phyloP scores from a whole-genome alignment of 2,797 vertebrate genomes.

The Ispidina lecontei region DNA sequence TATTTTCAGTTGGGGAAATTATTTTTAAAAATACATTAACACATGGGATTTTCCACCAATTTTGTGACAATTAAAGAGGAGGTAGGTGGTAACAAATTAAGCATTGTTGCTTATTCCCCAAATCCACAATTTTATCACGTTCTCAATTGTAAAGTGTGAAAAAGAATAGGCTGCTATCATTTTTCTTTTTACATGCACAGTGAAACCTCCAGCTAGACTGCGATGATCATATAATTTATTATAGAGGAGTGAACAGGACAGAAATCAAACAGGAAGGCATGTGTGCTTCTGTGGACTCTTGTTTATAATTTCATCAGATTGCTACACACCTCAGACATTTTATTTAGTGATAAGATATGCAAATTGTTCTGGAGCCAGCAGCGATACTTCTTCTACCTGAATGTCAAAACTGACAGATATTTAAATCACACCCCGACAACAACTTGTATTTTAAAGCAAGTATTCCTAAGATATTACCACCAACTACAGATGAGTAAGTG shows the following conservation, averaged over 20 bases:
- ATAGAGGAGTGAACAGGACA: conserved; percentile 53
- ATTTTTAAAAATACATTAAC: background rate
- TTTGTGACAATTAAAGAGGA: background rate
- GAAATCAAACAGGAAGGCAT: conserved; percentile 64
- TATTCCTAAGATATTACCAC: background rate
- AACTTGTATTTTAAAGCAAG: conserved; percentile 38
- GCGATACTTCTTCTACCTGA: conserved; percentile 73
- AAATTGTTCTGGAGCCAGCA: conserved; percentile 72
- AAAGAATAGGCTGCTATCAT: conserved; percentile 61
- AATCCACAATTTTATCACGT: conserved; percentile 26
- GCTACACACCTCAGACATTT: conserved; percentile 71
- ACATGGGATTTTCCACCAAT: background rate
- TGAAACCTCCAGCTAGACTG: conserved; percentile 66
- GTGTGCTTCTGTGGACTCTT: conserved; percentile 65
- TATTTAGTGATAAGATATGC: conserved; percentile 72
- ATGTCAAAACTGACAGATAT: conserved; percentile 74
- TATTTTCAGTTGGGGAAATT: background rate
- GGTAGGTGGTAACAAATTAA: background rate
- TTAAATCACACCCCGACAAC: conserved; percentile 69
- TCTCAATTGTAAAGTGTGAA: conserved; percentile 8
- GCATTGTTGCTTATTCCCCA: background rate
- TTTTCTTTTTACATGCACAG: conserved; percentile 65
- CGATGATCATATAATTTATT: conserved; percentile 71
- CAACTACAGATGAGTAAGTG: conserved; percentile 23
- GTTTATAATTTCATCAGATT: conserved; percentile 77